Evolutionary conservation across 2,888 invertebrate species (phyloP).

Genomic region (Ochropleura plecta): DNA sequence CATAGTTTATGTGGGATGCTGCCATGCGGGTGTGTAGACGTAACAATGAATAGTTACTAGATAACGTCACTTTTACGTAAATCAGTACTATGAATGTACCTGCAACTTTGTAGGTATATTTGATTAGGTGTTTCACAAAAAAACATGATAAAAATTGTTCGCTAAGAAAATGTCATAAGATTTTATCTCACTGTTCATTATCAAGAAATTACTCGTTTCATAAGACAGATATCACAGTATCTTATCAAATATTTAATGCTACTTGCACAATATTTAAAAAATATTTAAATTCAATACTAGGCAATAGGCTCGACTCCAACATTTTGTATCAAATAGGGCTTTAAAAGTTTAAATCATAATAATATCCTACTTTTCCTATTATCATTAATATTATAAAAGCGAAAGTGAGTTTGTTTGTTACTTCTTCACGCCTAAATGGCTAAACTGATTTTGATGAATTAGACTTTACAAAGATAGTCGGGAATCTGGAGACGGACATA

Average conservation of each 20-base stretch:
- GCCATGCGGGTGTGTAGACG: conserved; percentile 18
- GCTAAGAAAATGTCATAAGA: conserved; percentile 37
- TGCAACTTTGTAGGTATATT: conserved; percentile 4
- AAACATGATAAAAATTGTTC: conserved; percentile 26
- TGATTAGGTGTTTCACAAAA: conserved; percentile 31
- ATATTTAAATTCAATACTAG: neutral
- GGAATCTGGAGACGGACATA: no score
- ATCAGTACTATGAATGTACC: neutral
- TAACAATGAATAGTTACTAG: conserved; percentile 19
- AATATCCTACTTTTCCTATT: no score
- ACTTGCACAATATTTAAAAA: conserved; percentile 8
- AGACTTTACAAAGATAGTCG: no score
- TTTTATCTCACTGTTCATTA: conserved; percentile 38
- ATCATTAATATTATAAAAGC: no score
- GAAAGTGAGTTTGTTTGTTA: no score
- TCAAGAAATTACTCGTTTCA: conserved; percentile 45
- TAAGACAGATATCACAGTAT: conserved; percentile 31
- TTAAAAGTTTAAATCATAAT: neutral
- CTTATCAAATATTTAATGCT: conserved; percentile 43
- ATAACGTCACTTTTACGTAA: conserved; percentile 16
- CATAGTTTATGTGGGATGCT: conserved; percentile 4
- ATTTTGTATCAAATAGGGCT: neutral
- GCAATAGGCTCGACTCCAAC: neutral
- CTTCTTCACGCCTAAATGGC: no score
- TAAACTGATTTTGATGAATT: no score